Evolutionary conservation across 2,888 invertebrate genomes (phyloP).

Genomic region (Meganola albula): DNA sequence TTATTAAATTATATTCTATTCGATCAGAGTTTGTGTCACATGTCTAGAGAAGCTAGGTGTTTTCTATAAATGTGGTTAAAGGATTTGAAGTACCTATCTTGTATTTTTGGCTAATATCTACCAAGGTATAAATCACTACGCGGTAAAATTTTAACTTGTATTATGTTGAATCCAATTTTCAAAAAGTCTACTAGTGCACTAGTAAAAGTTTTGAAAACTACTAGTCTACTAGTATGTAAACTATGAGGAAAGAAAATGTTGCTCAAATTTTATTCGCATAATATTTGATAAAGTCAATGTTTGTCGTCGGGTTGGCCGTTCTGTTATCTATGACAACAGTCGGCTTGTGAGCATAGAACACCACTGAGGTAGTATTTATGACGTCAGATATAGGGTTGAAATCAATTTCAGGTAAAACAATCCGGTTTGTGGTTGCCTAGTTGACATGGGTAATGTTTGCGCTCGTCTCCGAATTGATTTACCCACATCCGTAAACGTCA

Average conservation of each 20-base stretch:
- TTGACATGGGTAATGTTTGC: conserved; percentile 66
- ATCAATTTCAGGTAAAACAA: conserved; percentile 60
- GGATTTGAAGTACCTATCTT: no score
- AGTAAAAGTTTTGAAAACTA: no score
- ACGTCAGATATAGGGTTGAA: conserved; percentile 53
- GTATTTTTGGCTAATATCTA: no score
- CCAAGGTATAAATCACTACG: no score
- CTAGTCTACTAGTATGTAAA: no score
- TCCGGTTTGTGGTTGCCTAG: conserved; percentile 38
- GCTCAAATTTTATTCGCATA: conserved; percentile 61
- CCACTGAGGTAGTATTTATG: conserved; percentile 48
- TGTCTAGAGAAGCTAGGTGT: no score
- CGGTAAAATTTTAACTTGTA: no score
- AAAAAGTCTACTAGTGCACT: no score
- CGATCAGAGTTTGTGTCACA: no score
- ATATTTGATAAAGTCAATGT: conserved; percentile 64
- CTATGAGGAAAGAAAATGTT: conserved; percentile 46
- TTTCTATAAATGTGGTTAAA: no score
- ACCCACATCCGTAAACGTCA: conserved; percentile 69
- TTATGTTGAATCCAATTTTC: no score
- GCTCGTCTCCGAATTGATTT: conserved; percentile 58
- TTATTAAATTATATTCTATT: no score
- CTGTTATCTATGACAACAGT: conserved; percentile 62
- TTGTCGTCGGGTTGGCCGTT: conserved; percentile 49
- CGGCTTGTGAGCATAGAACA: conserved; percentile 44